Conservation (phyloP, 2,888 invertebrate species). For the Parochlus steinenii region DNA sequence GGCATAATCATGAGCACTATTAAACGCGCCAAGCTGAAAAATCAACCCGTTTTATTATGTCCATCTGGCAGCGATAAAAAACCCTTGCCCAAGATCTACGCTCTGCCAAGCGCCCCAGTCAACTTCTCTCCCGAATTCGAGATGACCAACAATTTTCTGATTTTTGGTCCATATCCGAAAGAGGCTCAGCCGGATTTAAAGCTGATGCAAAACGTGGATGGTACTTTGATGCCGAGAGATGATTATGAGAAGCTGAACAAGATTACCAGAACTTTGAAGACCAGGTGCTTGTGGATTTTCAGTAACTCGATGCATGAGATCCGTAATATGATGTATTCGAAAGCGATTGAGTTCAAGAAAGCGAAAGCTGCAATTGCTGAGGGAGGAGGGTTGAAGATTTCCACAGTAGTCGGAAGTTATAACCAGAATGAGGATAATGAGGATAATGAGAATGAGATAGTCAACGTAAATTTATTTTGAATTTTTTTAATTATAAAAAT, state of each 20-base stretch:
- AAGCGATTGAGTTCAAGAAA: no score
- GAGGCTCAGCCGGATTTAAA: constrained; percentile 18
- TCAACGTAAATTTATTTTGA: no score
- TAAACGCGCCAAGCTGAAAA: constrained; percentile 17
- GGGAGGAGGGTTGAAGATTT: no score
- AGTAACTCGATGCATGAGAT: no score
- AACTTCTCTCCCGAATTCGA: constrained; percentile 3
- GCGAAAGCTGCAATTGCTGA: no score
- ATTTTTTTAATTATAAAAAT: no score
- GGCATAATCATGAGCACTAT: constrained; percentile 24
- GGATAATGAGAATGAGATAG: no score
- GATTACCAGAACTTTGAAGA: neutral
- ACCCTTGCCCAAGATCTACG: constrained; percentile 4
- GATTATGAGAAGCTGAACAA: constrained; percentile 21
- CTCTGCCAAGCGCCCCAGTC: constrained; percentile 4
- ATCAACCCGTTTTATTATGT: constrained; percentile 23
- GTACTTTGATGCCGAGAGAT: constrained; percentile 27
- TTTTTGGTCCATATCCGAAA: constrained; percentile 24
- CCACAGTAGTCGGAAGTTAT: no score
- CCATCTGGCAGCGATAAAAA: neutral
- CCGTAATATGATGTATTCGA: no score
- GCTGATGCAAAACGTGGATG: constrained; percentile 25
- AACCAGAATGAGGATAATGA: no score
- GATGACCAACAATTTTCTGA: constrained; percentile 6
- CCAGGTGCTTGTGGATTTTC: constrained; percentile 10